phyloP scores from a whole-genome alignment of 2,797 vertebrate species.

The Ataeniobius toweri region DNA sequence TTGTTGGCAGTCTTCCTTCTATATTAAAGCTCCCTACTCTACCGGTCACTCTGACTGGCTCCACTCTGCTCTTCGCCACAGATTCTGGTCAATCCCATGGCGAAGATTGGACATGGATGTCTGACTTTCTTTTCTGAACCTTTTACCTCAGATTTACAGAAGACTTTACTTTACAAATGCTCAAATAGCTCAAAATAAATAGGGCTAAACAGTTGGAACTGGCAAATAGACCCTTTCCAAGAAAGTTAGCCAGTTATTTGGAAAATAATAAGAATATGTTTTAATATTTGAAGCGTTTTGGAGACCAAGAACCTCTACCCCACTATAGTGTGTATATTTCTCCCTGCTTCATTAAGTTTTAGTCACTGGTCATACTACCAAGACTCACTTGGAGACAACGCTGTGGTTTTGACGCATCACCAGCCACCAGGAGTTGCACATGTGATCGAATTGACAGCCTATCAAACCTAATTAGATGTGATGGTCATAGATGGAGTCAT shows the following conservation, averaged over 20 bases:
- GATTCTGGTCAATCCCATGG: background rate
- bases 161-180: background rate
- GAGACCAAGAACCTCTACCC: no score
- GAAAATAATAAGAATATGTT: no score
- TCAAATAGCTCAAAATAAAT: background rate
- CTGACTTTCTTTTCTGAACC: background rate
- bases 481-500: slow-evolving; percentile 51
- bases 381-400: slow-evolving; percentile 21
- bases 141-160: background rate
- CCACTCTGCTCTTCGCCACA: no score
- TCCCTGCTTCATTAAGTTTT: no score
- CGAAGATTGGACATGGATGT: background rate
- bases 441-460: slow-evolving; percentile 50
- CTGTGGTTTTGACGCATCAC: slow-evolving; percentile 38
- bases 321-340: no score
- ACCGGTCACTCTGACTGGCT: no score
- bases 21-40: no score
- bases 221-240: no score
- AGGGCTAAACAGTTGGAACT: no score
- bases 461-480: slow-evolving; percentile 44
- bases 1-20: no score
- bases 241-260: no score
- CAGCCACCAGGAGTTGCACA: slow-evolving; percentile 32
- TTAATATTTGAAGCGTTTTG: no score
- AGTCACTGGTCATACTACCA: background rate